Base-by-base conservation (phyloP, 2,888 invertebrate species). In the Agrochola lota region DNA sequence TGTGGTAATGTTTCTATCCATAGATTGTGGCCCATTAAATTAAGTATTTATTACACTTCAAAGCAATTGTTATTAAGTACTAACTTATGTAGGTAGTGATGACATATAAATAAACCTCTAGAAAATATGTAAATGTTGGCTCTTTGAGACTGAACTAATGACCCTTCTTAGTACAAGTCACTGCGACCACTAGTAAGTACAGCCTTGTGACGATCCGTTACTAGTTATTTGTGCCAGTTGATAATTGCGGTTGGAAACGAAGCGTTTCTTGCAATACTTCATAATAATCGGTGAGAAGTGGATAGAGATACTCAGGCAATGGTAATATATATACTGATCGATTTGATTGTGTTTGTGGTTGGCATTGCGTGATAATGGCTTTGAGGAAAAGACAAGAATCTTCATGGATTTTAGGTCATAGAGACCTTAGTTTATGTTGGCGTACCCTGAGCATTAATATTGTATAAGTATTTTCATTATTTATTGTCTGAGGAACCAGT, bases 211-310 rank as follows among this genome's bases (percentile, higher is more conserved):
- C 35, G 70, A 55, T 60, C 68, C 20, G 70, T 43, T 74, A 64
- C 23, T 12, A 17, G 70, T 71, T 81, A 81, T 85, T 12, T 75
- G 84, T 82, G 86, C 35, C 72, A 60, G 11, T 59, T 64, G 49
- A 62, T 84, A 85, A 84, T 84, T 83, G 64, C 49, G 11, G 69
- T 52, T 82, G 35, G 35, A 7, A 85, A 85, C 86, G 67, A 78
- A 71, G 4, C 40, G 55, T 55, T 69, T 66, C 49, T 69, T 62
- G 62, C 30, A 57, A 30, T 57, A 68, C 23, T 2, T 70, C 15
- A 43, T 68, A 26, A n/a, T 68, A 55, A 83, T 69, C 8, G n/a
- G 6, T 2, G 11, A 26, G 7, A 46, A 63, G n/a, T 30, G 35
- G 15, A 30, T 70, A 20, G 11, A 63, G 30, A n/a, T n/a, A 30